phyloP scores from a whole-genome alignment of 2,113 vertebrate genomes.

The Cariama cristata region DNA sequence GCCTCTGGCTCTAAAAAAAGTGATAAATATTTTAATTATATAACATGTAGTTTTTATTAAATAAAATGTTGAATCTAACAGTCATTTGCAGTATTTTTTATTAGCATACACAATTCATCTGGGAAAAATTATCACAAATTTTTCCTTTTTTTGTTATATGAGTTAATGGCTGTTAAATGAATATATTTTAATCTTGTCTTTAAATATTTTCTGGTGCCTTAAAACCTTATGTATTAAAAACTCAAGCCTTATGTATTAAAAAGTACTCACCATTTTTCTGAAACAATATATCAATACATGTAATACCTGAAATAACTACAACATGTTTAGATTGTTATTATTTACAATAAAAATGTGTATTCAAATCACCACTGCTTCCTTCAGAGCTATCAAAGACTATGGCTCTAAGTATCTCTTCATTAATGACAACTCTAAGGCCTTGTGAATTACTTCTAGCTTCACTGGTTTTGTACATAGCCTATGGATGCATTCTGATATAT shows the following conservation, averaged over 20 bases:
- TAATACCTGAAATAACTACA: neutral
- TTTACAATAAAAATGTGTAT: neutral
- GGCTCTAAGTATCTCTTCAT: neutral
- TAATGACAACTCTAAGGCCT: neutral
- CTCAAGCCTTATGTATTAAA: neutral
- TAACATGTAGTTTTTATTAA: neutral
- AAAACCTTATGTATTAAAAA: neutral
- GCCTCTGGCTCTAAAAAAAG: neutral
- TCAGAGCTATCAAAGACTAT: neutral
- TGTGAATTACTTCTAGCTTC: neutral
- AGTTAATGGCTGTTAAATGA: neutral
- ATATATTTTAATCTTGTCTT: neutral
- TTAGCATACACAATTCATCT: neutral
- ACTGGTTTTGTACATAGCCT: neutral
- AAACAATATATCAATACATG: neutral
- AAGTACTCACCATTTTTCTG: neutral
- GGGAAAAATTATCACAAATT: neutral
- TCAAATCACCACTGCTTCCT: neutral
- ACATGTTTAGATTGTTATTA: neutral
- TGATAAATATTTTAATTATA: slow-evolving; percentile 4
- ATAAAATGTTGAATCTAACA: neutral
- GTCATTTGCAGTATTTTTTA: neutral
- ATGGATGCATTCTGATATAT: neutral
- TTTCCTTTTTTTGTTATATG: neutral
- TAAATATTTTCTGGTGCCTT: neutral